Evolutionary conservation across 2,888 invertebrate species (phyloP).

Genomic region (Drepanosiphum platanoidis): DNA sequence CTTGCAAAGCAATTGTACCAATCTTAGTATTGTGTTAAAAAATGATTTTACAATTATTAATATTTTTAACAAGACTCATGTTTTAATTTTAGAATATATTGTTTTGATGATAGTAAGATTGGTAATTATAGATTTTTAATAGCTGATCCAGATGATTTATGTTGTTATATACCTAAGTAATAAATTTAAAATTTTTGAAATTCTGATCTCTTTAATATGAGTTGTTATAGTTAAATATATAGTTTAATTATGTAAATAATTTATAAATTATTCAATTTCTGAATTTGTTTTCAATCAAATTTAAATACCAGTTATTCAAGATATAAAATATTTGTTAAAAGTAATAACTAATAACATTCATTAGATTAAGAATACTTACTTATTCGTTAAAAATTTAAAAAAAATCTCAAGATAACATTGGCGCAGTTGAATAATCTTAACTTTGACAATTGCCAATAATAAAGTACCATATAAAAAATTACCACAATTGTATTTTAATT

Average conservation of each 20-base stretch:
- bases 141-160: too few relatives aligned
- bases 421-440: too few relatives aligned
- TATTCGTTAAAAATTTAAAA: neutral
- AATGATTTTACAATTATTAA: too few relatives aligned
- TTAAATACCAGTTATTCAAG: neutral
- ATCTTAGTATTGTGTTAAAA: too few relatives aligned
- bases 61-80: neutral
- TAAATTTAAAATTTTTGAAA: too few relatives aligned
- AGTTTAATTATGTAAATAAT: too few relatives aligned
- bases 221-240: too few relatives aligned
- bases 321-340: neutral
- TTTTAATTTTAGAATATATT: neutral
- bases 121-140: neutral
- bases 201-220: too few relatives aligned
- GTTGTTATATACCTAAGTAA: too few relatives aligned
- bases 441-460: neutral
- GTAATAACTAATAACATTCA: neutral
- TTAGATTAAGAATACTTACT: too few relatives aligned
- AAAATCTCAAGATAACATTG: neutral
- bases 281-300: neutral
- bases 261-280: neutral
- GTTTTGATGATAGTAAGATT: neutral
- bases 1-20: too few relatives aligned
- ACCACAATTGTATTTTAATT: constrained; percentile 22
- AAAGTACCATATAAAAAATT: neutral